Conservation (phyloP, 1,140 invertebrate species). For the Trichomalopsis sarcophagae region DNA sequence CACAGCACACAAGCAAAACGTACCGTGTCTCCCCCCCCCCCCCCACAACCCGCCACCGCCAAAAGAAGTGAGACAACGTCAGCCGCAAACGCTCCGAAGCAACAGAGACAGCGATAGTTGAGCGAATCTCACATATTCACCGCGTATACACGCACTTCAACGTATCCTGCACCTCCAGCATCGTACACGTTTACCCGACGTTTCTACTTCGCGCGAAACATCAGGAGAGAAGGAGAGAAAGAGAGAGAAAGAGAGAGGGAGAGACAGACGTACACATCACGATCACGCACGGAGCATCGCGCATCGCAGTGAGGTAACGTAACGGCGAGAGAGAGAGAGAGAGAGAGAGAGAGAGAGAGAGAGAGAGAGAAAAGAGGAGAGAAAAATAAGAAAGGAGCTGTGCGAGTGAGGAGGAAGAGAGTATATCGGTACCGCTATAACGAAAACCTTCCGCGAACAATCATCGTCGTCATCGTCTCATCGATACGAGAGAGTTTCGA, state of each 20-base stretch:
- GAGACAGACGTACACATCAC: background rate
- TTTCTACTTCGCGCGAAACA: background rate
- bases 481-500: slow-evolving; percentile 8
- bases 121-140: background rate
- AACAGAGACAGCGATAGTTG: background rate
- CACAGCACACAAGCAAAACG: background rate
- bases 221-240: background rate
- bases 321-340: background rate
- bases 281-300: background rate
- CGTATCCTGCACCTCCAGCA: too few relatives aligned
- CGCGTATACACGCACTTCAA: background rate
- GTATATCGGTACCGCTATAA: slow-evolving; percentile 30
- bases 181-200: background rate
- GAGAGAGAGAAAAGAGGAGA: background rate
- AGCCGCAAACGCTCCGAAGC: background rate
- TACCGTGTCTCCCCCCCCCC: background rate
- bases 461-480: background rate
- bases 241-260: background rate
- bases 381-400: background rate
- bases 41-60: too few relatives aligned
- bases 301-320: background rate
- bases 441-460: slow-evolving; percentile 14
- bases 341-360: background rate
- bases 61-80: background rate
- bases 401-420: slow-evolving; percentile 28